Conservation (phyloP, 2,113 vertebrate genomes). For the Rhegmatorhina hoffmannsi region DNA sequence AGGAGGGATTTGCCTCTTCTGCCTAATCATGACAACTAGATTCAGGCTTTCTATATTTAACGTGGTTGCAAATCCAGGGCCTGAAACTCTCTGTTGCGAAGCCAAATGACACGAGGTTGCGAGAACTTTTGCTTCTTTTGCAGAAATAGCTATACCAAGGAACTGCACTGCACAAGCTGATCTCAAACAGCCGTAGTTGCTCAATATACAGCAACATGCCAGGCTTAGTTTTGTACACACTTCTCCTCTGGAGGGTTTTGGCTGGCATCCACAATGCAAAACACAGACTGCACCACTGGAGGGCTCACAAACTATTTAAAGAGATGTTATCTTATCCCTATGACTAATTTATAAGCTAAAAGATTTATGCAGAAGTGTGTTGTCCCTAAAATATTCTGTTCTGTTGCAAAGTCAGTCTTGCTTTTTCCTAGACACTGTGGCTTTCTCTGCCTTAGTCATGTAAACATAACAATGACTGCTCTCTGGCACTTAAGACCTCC, state of each 20-base stretch:
- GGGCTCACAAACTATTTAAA: slow-evolving; percentile 48
- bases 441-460: background rate
- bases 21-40: background rate
- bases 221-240: background rate
- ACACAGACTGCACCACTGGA: slow-evolving; percentile 37
- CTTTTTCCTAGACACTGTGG: background rate
- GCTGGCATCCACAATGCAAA: slow-evolving; percentile 14
- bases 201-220: background rate
- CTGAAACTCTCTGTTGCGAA: background rate
- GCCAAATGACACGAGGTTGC: accelerated
- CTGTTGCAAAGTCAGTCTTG: background rate
- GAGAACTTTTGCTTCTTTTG: background rate
- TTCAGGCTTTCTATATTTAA: background rate
- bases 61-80: accelerated
- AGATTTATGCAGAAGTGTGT: background rate
- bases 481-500: background rate
- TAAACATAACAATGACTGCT: background rate
- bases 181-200: background rate
- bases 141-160: background rate
- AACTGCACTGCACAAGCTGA: background rate
- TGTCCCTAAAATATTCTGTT: background rate
- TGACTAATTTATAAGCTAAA: slow-evolving; percentile 19
- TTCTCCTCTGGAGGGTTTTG: slow-evolving; percentile 3
- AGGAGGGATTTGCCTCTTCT: background rate
- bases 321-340: slow-evolving; percentile 36